Evolutionary conservation across 2,888 invertebrate species (phyloP), one percentile per base, ranked within the genome.

Genomic region (Athripsodes cinereus): DNA sequence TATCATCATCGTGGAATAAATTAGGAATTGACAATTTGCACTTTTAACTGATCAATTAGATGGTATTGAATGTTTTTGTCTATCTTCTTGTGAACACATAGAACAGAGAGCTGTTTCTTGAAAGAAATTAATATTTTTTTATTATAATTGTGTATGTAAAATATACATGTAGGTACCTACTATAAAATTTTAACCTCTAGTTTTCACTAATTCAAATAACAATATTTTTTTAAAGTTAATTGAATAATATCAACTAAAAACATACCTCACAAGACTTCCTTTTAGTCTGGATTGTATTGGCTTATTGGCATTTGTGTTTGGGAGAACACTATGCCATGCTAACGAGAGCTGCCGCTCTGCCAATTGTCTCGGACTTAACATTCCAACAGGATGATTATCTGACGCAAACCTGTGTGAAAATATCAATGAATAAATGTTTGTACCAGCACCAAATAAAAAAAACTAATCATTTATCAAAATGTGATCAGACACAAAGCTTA

Each of bases 191-290:
- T n/a, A n/a, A n/a, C n/a, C n/a, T n/a, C n/a, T n/a, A n/a, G n/a
- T n/a, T n/a, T n/a, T n/a, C n/a, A n/a, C n/a, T n/a, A n/a, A n/a
- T n/a, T n/a, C n/a, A 20, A 50, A 22, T 20, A 50, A 22, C n/a
- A 26, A 31, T 26, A 34, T 22, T 49, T 20, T 20, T 49, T 20
- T 22, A 2, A 21, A 49, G 16, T 10, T n/a, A 34, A 52, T 34
- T 2, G 1, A 16, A 22, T 21, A 26, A 46, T 3, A n/a, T n/a
- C 2, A 40, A n/a, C 2, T 18, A 2, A 16, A 11, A 31, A 22
- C 16, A 60, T 57, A 64, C 64, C 56, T 64, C 11, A 64, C 62
- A 46, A 64, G 57, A 31, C 34, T 58, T n/a, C 64, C 62, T 22
- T 61, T 22, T 11, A 58, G 50, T 52, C 64, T 61, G 2, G 55